Evolutionary conservation across 2,797 vertebrate genomes (phyloP).

Genomic region (Streptopelia turtur): DNA sequence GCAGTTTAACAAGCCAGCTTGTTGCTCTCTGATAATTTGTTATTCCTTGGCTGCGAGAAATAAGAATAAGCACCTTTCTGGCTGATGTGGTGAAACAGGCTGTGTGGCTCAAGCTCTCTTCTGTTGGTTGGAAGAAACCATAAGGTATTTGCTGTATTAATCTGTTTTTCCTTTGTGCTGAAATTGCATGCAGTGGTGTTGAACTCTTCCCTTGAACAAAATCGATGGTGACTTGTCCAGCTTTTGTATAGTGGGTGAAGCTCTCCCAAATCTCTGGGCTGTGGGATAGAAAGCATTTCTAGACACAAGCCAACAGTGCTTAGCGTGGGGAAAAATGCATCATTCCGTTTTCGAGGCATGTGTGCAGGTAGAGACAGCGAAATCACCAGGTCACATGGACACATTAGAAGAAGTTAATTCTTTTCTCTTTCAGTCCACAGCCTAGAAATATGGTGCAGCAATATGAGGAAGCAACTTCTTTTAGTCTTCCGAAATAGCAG

Average conservation of each 20-base stretch:
- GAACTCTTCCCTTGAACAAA: background rate
- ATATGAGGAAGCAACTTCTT: background rate
- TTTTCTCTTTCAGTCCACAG: background rate
- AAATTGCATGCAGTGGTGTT: background rate
- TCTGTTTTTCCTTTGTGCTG: background rate
- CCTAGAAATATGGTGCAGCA: background rate
- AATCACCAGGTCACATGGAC: background rate
- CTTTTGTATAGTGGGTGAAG: background rate
- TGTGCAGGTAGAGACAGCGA: background rate
- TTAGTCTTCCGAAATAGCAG: background rate
- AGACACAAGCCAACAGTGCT: background rate
- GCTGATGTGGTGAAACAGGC: background rate
- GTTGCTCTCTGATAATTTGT: background rate
- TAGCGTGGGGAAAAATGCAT: too few species aligned
- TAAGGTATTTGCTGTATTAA: background rate
- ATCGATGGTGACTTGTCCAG: background rate
- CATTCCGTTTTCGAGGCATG: background rate
- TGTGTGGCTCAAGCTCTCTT: background rate
- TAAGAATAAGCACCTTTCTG: background rate
- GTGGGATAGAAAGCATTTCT: background rate
- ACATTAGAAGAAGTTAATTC: background rate
- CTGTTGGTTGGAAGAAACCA: background rate
- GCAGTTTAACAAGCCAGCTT: background rate
- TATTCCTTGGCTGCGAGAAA: background rate
- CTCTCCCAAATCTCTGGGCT: background rate